phyloP scores from a whole-genome alignment of 2,888 invertebrate genomes.

The Epirrhoe tristata region DNA sequence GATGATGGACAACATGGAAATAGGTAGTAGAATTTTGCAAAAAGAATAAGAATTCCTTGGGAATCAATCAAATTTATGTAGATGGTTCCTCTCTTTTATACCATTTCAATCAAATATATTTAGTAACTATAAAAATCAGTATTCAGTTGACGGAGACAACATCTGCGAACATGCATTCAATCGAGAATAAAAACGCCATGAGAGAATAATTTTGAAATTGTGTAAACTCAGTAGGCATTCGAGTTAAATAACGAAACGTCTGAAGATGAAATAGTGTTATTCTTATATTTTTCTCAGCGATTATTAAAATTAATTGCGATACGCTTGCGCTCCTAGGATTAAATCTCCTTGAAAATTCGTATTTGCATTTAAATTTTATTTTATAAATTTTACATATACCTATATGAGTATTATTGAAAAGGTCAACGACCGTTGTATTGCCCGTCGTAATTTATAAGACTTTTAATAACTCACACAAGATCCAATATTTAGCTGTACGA shows the following conservation, averaged over 20 bases:
- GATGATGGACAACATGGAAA: no score
- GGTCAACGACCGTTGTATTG: constrained; percentile 18
- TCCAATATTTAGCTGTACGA: background rate
- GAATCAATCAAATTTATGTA: no score
- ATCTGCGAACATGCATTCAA: no score
- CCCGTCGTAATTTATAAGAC: constrained; percentile 6
- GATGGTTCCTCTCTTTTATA: no score
- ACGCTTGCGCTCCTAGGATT: constrained; percentile 22
- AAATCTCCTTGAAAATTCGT: constrained; percentile 13
- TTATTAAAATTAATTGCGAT: constrained; percentile 26
- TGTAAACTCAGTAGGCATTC: background rate
- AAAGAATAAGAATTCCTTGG: no score
- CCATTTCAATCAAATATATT: no score
- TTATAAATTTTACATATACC: no score
- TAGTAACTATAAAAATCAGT: no score
- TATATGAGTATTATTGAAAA: constrained; percentile 8
- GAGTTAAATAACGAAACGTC: background rate
- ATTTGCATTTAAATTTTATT: constrained; percentile 13
- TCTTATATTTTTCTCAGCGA: constrained; percentile 5
- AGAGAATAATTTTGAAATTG: background rate
- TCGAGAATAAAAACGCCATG: background rate
- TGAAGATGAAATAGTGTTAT: constrained; percentile 12
- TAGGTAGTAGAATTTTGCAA: no score
- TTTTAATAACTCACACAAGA: constrained; percentile 1
- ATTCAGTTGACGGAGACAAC: no score